Percentiles rank a stretch among this genome's conserved stretches.
These are phyloP conservation scores for Eutolmus rufibarbis DNA, from an alignment of 2,888 invertebrate species.

Conservation along the genomic window DNA sequence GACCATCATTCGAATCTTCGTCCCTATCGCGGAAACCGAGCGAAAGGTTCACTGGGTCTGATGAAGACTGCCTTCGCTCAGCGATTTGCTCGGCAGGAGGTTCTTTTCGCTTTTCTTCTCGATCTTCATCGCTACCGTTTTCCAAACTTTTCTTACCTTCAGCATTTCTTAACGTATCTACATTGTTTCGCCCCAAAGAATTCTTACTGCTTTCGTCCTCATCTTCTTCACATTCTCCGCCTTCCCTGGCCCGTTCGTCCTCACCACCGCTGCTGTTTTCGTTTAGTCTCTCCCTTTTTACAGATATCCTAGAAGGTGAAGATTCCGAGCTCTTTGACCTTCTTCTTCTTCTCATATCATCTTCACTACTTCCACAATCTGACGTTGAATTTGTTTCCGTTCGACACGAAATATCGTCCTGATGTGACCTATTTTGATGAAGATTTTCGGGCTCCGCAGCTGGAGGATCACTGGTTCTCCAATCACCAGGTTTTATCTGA, in stretches of 20 bases:
- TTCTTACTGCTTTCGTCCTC: constrained; percentile 48
- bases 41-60: constrained; percentile 84
- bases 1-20: constrained; percentile 67
- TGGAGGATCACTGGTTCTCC: constrained; percentile 67
- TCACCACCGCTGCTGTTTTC: constrained; percentile 47
- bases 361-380: constrained; percentile 64
- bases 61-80: constrained; percentile 74
- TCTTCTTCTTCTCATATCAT: constrained; percentile 56
- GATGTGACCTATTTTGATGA: constrained; percentile 63
- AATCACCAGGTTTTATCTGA: constrained; percentile 85
- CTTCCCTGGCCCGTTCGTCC: constrained; percentile 45
- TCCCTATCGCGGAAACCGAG: constrained; percentile 68
- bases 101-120: constrained; percentile 60
- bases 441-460: constrained; percentile 56
- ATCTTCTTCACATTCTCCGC: constrained; percentile 60
- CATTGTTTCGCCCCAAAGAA: constrained; percentile 43
- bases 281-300: constrained; percentile 48
- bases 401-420: constrained; percentile 61
- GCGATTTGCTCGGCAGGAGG: constrained; percentile 58
- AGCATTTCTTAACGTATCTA: constrained; percentile 48
- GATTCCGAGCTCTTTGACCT: constrained; percentile 48
- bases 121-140: constrained; percentile 59
- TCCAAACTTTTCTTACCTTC: constrained; percentile 44
- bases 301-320: constrained; percentile 45
- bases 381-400: constrained; percentile 46